phyloP scores from a whole-genome alignment of 2,797 vertebrate genomes.

The Acanthurus leucopareius region DNA sequence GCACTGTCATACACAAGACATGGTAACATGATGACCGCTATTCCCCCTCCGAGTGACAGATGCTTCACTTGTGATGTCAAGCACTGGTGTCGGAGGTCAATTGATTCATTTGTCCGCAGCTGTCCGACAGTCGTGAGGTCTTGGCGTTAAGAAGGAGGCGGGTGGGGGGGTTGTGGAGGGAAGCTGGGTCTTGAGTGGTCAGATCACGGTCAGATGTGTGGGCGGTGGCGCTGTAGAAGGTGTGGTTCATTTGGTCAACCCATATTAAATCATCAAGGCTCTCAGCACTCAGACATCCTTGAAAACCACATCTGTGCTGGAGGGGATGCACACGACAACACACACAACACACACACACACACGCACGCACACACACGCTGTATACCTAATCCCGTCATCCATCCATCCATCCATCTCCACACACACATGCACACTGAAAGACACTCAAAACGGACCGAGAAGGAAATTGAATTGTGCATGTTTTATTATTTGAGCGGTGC shows the following conservation, averaged over 20 bases:
- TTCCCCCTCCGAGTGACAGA: slow-evolving; percentile 65
- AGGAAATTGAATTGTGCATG: slow-evolving; percentile 90
- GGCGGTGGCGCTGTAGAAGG: slow-evolving; percentile 64
- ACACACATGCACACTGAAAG: slow-evolving; percentile 51
- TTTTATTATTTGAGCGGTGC: slow-evolving; percentile 90
- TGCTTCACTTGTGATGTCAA: slow-evolving; percentile 77
- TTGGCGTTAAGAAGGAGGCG: slow-evolving; percentile 5
- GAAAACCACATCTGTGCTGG: slow-evolving; percentile 78
- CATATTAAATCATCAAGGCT: slow-evolving; percentile 83
- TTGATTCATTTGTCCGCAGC: slow-evolving; percentile 80
- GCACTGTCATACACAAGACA: slow-evolving; percentile 36
- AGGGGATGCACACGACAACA: slow-evolving; percentile 41
- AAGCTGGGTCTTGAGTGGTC: slow-evolving; percentile 54
- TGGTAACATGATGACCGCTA: slow-evolving; percentile 61
- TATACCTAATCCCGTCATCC: slow-evolving; percentile 56
- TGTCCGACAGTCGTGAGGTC: slow-evolving; percentile 61
- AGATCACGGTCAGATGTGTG: slow-evolving; percentile 66
- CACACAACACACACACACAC: slow-evolving; percentile 42
- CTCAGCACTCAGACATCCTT: slow-evolving; percentile 80
- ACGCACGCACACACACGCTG: slow-evolving; percentile 41
- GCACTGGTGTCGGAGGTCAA: slow-evolving; percentile 75
- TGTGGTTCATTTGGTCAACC: slow-evolving; percentile 84
- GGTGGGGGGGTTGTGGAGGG: slow-evolving; percentile 25
- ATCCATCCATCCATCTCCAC: slow-evolving; percentile 32
- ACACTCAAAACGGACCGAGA: slow-evolving; percentile 83